A percentile compares a stretch with the other conserved stretches of the same genome.
These are phyloP conservation scores for Pangasianodon gigas DNA, from an alignment of 2,113 vertebrate species.

Conservation along the genomic window DNA sequence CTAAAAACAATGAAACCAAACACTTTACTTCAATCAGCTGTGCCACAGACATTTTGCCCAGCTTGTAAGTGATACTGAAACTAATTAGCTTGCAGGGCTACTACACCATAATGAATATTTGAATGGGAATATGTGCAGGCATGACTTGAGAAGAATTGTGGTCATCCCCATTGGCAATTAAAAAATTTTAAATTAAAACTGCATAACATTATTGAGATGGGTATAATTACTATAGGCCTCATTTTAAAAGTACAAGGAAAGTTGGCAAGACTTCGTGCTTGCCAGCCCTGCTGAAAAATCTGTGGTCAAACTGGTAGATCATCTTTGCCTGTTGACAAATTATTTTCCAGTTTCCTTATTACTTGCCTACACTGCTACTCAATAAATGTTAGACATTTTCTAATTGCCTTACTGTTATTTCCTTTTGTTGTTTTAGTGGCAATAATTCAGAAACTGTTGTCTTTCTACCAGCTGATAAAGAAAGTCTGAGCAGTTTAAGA, in stretches of 20 bases:
- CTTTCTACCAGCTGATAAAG: background rate
- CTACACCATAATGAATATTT: conserved; percentile 41
- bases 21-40: conserved; percentile 26
- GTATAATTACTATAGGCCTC: background rate
- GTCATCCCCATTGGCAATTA: too few relatives aligned
- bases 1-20: conserved; percentile 35
- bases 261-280: background rate
- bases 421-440: background rate
- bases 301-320: background rate
- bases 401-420: background rate
- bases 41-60: conserved; percentile 36
- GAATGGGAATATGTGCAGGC: conserved; percentile 25
- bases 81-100: conserved; percentile 21
- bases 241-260: background rate
- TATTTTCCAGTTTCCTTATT: background rate
- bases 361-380: background rate
- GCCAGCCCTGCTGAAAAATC: background rate
- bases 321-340: background rate
- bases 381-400: background rate
- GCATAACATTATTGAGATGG: background rate
- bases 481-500: background rate
- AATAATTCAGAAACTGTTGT: background rate
- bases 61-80: conserved; percentile 42
- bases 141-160: conserved; percentile 13
- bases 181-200: background rate